Evolutionary conservation across 2,888 invertebrate genomes (phyloP).

Genomic region (Hirtodrosophila alboralis): DNA sequence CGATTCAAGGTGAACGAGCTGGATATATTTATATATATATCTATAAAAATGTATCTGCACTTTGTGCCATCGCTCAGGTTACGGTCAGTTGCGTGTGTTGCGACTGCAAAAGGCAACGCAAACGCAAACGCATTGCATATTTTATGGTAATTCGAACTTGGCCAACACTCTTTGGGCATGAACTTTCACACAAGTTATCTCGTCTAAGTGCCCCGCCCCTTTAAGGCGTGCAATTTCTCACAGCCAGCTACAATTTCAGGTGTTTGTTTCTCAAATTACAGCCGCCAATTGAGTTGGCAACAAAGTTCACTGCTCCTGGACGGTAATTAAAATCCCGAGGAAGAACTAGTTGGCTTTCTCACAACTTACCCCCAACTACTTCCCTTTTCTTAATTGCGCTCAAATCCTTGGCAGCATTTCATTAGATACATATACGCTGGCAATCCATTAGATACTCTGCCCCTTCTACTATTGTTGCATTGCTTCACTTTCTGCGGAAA

Average conservation of each 20-base stretch:
- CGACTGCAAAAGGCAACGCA: too few species aligned
- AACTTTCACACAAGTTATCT: slow-evolving; percentile 52
- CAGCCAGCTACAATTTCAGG: slow-evolving; percentile 58
- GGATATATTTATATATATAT: slow-evolving; percentile 19
- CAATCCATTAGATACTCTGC: slow-evolving; percentile 54
- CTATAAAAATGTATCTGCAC: slow-evolving; percentile 55
- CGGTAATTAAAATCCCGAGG: slow-evolving; percentile 63
- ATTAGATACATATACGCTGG: slow-evolving; percentile 32
- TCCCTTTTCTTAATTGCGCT: slow-evolving; percentile 49
- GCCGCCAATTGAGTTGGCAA: slow-evolving; percentile 35
- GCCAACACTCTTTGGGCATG: slow-evolving; percentile 39
- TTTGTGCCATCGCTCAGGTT: slow-evolving; percentile 39
- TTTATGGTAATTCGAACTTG: slow-evolving; percentile 73
- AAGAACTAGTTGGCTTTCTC: slow-evolving; percentile 34
- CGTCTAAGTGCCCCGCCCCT: too few species aligned
- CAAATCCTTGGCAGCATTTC: slow-evolving; percentile 57
- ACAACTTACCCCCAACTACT: slow-evolving; percentile 53
- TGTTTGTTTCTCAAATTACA: slow-evolving; percentile 58
- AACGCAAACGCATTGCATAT: too few species aligned
- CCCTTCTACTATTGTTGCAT: not conserved
- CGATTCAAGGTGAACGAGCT: slow-evolving; percentile 63
- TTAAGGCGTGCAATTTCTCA: too few species aligned
- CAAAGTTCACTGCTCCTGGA: slow-evolving; percentile 68
- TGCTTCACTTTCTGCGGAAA: slow-evolving; percentile 44
- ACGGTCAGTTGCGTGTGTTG: slow-evolving; percentile 64